Conservation (phyloP, 2,888 invertebrate genomes). For the Merodon equestris region DNA sequence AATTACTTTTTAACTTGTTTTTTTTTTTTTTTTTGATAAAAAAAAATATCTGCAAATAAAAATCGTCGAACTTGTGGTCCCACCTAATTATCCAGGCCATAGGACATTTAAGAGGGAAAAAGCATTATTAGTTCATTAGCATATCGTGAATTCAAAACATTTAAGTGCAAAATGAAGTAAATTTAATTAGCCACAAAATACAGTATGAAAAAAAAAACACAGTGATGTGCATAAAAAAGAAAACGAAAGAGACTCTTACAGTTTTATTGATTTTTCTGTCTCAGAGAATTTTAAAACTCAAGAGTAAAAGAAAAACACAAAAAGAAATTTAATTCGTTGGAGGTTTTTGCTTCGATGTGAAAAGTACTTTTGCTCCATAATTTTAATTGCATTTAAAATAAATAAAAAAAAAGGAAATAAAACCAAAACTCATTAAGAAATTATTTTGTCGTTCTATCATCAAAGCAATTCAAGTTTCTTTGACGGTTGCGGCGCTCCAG, state of each 20-base stretch:
- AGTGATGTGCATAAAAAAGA: slow-evolving; percentile 9
- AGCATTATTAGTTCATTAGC: slow-evolving; percentile 60
- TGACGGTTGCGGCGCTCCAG: no score
- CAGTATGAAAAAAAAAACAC: slow-evolving; percentile 28
- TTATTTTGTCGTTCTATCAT: no score
- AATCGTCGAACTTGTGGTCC: slow-evolving; percentile 53
- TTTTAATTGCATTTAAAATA: no score
- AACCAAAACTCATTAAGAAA: no score
- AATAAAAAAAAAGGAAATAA: no score
- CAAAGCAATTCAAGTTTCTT: no score
- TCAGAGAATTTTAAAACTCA: no score
- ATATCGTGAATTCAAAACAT: slow-evolving; percentile 18
- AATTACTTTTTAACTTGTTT: no score
- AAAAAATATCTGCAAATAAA: slow-evolving; percentile 25
- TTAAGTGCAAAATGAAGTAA: slow-evolving; percentile 18
- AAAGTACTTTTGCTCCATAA: no score
- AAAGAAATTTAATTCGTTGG: slow-evolving; percentile 23
- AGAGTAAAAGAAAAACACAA: no score
- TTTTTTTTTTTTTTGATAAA: no score
- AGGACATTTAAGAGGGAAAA: slow-evolving; percentile 66
- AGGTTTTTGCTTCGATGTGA: slow-evolving; percentile 27
- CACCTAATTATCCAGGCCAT: slow-evolving; percentile 46
- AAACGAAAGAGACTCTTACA: slow-evolving; percentile 43
- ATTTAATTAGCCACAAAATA: no score
- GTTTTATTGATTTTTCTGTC: slow-evolving; percentile 35